A percentile compares a stretch with the other conserved stretches of the same genome.
Conservation (phyloP, 2,113 vertebrate species). For the Muntiacus reevesi region DNA sequence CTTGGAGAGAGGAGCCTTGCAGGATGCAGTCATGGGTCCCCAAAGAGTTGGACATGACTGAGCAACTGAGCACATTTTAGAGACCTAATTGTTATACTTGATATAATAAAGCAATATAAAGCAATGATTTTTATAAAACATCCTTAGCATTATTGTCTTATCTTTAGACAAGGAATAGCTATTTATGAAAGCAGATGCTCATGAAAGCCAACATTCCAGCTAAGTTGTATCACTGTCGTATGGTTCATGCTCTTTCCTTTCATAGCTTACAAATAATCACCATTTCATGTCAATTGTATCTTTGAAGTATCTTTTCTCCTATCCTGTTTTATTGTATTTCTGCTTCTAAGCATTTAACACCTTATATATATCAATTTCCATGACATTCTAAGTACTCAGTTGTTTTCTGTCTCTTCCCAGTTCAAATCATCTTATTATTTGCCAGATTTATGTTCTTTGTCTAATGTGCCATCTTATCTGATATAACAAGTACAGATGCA, state of each 20-base stretch:
- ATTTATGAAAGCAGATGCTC: background rate
- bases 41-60: too few relatives aligned
- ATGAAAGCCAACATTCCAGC: background rate
- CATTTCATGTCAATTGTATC: background rate
- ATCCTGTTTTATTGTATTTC: background rate
- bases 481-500: background rate
- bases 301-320: background rate
- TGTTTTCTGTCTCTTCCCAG: background rate
- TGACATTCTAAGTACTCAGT: background rate
- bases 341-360: background rate
- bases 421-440: background rate
- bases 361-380: background rate
- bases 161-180: background rate
- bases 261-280: background rate
- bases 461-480: background rate
- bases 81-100: background rate
- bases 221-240: background rate
- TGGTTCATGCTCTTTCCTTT: background rate
- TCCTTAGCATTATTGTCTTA: background rate
- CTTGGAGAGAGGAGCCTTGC: too few relatives aligned
- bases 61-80: too few relatives aligned
- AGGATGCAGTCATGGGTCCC: too few relatives aligned
- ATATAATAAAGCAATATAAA: background rate
- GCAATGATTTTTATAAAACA: background rate
- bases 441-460: background rate